Percentiles rank a stretch among this genome's conserved stretches.
Conservation (phyloP, 2,888 invertebrate species). For the Cantharis flavilabris region DNA sequence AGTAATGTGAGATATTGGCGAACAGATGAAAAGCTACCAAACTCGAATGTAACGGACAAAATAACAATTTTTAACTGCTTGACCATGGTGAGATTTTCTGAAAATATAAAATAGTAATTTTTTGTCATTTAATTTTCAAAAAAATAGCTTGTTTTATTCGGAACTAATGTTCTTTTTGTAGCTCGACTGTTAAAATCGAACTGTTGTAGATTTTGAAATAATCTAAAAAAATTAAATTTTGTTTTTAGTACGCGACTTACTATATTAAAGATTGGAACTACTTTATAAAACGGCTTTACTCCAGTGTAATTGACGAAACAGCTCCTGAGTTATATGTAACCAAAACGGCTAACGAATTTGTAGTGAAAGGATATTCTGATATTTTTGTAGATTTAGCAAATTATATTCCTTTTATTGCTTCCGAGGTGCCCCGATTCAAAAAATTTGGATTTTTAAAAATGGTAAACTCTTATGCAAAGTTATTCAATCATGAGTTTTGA, state of each 20-base stretch:
- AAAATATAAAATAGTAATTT: no score
- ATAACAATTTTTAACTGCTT: not conserved
- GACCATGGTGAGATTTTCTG: not conserved
- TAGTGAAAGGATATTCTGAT: constrained; percentile 83
- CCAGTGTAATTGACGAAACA: constrained; percentile 62
- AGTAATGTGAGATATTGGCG: not conserved
- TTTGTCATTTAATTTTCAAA: no score
- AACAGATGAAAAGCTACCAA: not conserved
- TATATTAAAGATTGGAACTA: constrained; percentile 63
- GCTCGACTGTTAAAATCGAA: no score
- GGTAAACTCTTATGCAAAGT: constrained; percentile 50
- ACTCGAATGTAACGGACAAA: not conserved
- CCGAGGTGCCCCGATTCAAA: constrained; percentile 64
- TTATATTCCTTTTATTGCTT: constrained; percentile 60
- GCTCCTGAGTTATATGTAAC: constrained; percentile 63
- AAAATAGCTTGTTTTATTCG: no score
- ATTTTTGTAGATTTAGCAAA: constrained; percentile 69
- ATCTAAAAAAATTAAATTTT: not conserved
- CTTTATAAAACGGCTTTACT: constrained; percentile 63
- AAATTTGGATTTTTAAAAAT: constrained; percentile 86
- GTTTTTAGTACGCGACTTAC: constrained; percentile 62
- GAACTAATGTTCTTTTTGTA: no score
- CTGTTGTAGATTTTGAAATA: no score
- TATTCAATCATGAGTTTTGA: not conserved
- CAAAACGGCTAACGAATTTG: constrained; percentile 68